Conservation (phyloP, 1,140 invertebrate genomes). For the Geopemphigus sp. region DNA sequence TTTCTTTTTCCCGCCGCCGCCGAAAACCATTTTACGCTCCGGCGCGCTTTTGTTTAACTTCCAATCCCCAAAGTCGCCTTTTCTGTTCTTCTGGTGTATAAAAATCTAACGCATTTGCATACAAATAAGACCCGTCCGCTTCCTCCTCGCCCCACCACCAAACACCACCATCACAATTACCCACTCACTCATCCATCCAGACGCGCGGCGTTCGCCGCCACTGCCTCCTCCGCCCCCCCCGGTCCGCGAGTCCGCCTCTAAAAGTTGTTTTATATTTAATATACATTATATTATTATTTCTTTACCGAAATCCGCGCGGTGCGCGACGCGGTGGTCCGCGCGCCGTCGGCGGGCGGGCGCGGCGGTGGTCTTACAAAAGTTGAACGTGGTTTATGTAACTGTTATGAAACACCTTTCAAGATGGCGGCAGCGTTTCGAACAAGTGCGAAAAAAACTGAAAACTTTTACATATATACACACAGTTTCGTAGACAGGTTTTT, state of each 20-base stretch:
- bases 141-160: no score
- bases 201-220: no score
- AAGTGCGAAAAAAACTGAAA: slow-evolving; percentile 6
- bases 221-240: no score
- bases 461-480: neutral
- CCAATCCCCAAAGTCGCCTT: slow-evolving; percentile 46
- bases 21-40: slow-evolving; percentile 45
- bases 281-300: slow-evolving; percentile 49
- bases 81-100: slow-evolving; percentile 45
- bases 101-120: slow-evolving; percentile 49
- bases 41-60: slow-evolving; percentile 47
- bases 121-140: slow-evolving; percentile 40
- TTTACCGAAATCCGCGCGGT: slow-evolving; percentile 29
- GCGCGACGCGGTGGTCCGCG: no score
- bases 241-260: neutral
- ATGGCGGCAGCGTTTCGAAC: slow-evolving; percentile 35
- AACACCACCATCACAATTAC: no score
- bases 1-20: neutral
- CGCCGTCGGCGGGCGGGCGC: no score
- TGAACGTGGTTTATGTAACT: slow-evolving; percentile 47
- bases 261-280: slow-evolving; percentile 49
- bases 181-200: no score
- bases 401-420: slow-evolving; percentile 49
- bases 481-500: no score
- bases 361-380: slow-evolving; percentile 46